A percentile compares a stretch with the other conserved stretches of the same genome.
Evolutionary conservation across 2,888 invertebrate species (phyloP).

Genomic region (Norana najaformis): DNA sequence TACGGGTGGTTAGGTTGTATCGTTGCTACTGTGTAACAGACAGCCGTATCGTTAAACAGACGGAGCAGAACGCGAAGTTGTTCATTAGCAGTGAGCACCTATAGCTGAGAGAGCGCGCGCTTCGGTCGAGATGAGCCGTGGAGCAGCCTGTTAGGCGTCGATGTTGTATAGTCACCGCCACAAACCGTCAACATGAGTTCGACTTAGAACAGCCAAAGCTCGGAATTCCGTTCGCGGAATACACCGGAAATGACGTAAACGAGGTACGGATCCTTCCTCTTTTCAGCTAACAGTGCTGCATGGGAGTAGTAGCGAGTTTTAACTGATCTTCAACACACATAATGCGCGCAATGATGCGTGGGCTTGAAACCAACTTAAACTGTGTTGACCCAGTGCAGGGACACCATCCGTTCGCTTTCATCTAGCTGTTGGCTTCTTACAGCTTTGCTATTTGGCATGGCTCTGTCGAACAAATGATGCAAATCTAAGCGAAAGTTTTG

Average conservation of each 20-base stretch:
- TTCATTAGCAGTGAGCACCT: background rate
- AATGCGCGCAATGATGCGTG: no score
- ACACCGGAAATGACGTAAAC: conserved; percentile 6
- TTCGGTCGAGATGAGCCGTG: background rate
- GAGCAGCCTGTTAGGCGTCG: background rate
- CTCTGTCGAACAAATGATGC: no score
- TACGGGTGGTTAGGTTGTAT: background rate
- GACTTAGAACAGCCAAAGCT: background rate
- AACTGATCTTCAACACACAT: no score
- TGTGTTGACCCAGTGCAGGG: no score
- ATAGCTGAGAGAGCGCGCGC: background rate
- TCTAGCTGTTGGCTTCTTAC: no score
- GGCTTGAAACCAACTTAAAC: no score
- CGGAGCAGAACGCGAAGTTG: background rate
- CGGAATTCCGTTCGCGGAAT: background rate
- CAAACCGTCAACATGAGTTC: background rate
- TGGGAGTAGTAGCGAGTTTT: no score
- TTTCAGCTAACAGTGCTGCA: background rate
- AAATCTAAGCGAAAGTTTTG: no score
- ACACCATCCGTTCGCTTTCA: no score
- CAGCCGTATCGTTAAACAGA: background rate
- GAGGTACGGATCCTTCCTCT: background rate
- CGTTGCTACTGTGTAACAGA: background rate
- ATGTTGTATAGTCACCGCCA: background rate
- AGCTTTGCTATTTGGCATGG: no score